Conservation (phyloP, 2,113 vertebrate genomes). For the Oncorhynchus kisutch region DNA sequence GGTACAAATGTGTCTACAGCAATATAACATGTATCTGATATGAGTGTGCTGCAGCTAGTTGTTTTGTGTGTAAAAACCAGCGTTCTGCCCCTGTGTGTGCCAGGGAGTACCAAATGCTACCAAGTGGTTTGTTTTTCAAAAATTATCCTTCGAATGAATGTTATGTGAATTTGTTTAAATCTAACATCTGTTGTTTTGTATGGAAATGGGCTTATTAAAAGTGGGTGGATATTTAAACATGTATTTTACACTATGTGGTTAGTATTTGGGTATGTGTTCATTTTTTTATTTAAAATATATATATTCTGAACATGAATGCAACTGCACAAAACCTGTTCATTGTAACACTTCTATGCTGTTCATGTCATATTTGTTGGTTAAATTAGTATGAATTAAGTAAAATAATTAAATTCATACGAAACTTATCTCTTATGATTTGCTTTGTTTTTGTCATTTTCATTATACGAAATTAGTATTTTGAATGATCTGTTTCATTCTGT, state of each 20-base stretch:
- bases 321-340: neutral
- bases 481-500: neutral
- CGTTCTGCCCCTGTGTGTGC: neutral
- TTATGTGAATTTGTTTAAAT: too few relatives aligned
- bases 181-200: neutral
- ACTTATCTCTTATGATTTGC: too few relatives aligned
- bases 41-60: neutral
- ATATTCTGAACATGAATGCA: neutral
- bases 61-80: neutral
- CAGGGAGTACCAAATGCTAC: neutral
- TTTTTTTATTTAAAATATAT: neutral
- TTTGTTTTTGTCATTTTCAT: too few relatives aligned
- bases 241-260: neutral
- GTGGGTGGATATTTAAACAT: neutral
- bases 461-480: neutral
- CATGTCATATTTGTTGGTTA: neutral
- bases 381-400: neutral
- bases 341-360: neutral
- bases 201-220: slow-evolving; percentile 1
- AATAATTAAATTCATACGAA: too few relatives aligned
- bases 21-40: slow-evolving; percentile 10
- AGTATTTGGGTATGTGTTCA: neutral
- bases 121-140: neutral
- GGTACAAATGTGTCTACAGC: neutral
- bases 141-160: neutral